Evolutionary conservation across 2,888 invertebrate species (phyloP).

Genomic region (Dryobota labecula): DNA sequence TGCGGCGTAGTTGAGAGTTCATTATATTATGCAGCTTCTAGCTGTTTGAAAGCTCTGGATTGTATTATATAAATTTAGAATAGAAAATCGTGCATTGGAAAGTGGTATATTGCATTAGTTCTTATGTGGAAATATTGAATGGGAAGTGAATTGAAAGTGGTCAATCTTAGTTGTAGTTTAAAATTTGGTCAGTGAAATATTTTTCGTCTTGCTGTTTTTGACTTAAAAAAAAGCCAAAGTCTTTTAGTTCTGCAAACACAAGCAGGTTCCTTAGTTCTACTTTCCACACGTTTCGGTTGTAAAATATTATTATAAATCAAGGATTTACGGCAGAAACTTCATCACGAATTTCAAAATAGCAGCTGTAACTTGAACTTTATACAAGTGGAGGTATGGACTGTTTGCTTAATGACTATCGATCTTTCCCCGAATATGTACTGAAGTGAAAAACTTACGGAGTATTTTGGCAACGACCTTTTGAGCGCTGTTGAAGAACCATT

Average conservation of each 20-base stretch:
- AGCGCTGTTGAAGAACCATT: constrained; percentile 15
- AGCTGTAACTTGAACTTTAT: constrained; percentile 15
- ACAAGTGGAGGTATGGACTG: constrained; percentile 18
- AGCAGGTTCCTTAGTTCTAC: not conserved
- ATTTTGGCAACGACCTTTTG: not conserved
- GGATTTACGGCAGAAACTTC: not conserved
- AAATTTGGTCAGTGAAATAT: not conserved
- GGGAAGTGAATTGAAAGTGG: not conserved
- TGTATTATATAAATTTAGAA: constrained; percentile 34
- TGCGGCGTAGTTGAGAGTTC: constrained; percentile 3
- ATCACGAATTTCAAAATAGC: constrained; percentile 22
- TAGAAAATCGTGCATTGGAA: constrained; percentile 6
- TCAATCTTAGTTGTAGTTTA: not conserved
- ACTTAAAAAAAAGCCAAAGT: not conserved
- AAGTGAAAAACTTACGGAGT: constrained; percentile 19
- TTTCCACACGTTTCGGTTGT: not conserved
- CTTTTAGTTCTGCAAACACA: not conserved
- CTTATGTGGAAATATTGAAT: not conserved
- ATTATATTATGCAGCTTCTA: constrained; percentile 18
- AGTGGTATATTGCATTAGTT: not conserved
- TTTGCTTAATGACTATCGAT: constrained; percentile 12
- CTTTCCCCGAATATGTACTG: constrained; percentile 3
- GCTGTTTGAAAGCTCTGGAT: constrained; percentile 18
- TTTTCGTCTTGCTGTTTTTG: not conserved
- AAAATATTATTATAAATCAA: constrained; percentile 15